A percentile compares a stretch with the other conserved stretches of the same genome.
Conservation (phyloP, 2,797 vertebrate genomes). For the Dicrostonyx torquatus region DNA sequence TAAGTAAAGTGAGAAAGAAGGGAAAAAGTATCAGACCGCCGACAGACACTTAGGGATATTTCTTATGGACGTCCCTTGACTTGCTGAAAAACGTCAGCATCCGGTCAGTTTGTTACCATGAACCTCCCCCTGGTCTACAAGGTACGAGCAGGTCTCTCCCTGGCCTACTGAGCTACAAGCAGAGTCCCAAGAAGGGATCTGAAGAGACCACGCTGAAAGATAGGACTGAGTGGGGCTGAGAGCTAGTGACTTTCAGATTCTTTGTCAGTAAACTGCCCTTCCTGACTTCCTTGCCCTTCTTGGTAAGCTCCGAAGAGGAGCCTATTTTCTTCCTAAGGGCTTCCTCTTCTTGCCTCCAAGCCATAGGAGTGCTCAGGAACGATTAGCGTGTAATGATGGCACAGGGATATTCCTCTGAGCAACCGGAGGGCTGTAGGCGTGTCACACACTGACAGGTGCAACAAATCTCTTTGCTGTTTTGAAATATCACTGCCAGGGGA, state of each 20-base stretch:
- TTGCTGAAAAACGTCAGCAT: neutral
- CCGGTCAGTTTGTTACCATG: neutral
- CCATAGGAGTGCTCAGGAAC: conserved; percentile 61
- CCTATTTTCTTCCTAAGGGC: conserved; percentile 61
- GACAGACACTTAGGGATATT: neutral
- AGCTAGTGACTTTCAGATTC: neutral
- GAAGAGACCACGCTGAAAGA: neutral
- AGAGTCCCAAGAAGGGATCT: neutral
- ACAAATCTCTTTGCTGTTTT: conserved; percentile 77
- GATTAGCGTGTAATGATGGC: conserved; percentile 70
- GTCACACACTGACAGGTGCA: conserved; percentile 63
- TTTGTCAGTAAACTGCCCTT: neutral
- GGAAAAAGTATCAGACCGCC: neutral
- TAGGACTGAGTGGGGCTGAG: neutral
- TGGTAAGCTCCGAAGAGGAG: conserved; percentile 3
- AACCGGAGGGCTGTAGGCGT: conserved; percentile 53
- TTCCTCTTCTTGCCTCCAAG: conserved; percentile 43
- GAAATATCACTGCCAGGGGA: conserved; percentile 78
- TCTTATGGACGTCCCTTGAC: neutral
- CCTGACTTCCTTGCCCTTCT: neutral
- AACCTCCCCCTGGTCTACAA: neutral
- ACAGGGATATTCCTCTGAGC: conserved; percentile 65
- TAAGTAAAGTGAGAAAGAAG: conserved; percentile 6
- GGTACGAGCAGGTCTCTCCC: neutral
- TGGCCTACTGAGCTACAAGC: neutral